These are phyloP conservation scores for Lasius fuliginosus DNA, from an alignment of 2,888 invertebrate species.

Conservation along the genomic window DNA sequence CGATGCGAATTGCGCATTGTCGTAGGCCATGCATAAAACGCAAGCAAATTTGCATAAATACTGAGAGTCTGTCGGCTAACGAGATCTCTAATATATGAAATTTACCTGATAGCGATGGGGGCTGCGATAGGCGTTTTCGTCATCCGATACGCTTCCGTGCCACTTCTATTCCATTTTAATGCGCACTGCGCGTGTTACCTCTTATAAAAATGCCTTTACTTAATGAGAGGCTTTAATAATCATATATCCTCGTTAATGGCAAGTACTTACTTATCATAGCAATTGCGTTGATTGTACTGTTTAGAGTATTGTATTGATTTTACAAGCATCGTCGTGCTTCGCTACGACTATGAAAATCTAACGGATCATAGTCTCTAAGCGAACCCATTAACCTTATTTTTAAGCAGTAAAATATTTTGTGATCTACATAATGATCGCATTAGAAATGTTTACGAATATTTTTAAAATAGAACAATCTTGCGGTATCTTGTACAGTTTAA, in stretches of 20 bases:
- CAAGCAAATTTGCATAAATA: conserved; percentile 36
- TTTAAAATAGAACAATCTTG: not conserved
- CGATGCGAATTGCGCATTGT: conserved; percentile 53
- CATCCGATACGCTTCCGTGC: not conserved
- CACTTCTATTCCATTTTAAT: not conserved
- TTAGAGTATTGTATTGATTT: conserved; percentile 1
- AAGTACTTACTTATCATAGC: not conserved
- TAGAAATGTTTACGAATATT: not conserved
- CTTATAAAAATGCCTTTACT: not conserved
- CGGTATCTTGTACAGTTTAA: not conserved
- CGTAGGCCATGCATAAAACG: conserved; percentile 36
- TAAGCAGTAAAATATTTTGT: not conserved
- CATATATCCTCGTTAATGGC: not conserved
- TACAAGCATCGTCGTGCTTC: not conserved
- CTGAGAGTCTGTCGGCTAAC: not conserved
- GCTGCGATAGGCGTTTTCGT: not conserved
- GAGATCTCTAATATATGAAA: not conserved
- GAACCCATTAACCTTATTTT: conserved; percentile 29
- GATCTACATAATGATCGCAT: not conserved
- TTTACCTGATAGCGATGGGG: not conserved
- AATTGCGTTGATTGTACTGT: not conserved
- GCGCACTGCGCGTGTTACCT: not conserved
- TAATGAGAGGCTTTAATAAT: not conserved
- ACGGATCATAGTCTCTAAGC: conserved; percentile 23
- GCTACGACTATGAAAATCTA: conserved; percentile 30